phyloP scores from a whole-genome alignment of 2,888 invertebrate species.

The Agrotis segetum region DNA sequence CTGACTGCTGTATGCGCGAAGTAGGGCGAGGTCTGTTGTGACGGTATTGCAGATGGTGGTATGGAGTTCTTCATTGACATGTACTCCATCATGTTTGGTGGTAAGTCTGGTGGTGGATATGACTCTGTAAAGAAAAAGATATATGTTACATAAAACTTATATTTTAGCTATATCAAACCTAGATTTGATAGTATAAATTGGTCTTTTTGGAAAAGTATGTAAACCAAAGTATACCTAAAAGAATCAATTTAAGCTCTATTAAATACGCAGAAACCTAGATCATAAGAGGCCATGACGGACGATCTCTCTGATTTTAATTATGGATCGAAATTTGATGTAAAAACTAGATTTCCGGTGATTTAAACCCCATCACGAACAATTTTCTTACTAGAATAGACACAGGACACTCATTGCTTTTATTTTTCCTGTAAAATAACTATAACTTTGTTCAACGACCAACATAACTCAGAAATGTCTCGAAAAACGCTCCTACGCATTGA shows the following conservation, averaged over 20 bases:
- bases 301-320: constrained; percentile 1
- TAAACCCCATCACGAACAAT: constrained; percentile 7
- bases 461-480: constrained; percentile 52
- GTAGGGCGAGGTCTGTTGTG: constrained; percentile 81
- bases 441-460: constrained; percentile 18
- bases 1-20: constrained; percentile 85
- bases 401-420: constrained; percentile 21
- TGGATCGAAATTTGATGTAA: background rate
- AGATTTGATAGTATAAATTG: too few relatives aligned
- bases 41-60: constrained; percentile 74
- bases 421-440: constrained; percentile 39
- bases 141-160: background rate
- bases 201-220: too few relatives aligned
- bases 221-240: too few relatives aligned
- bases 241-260: too few relatives aligned
- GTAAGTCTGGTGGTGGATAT: constrained; percentile 81
- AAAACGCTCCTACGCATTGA: constrained; percentile 42
- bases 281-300: background rate
- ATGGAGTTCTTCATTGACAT: constrained; percentile 84
- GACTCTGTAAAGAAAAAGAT: constrained; percentile 78
- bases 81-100: constrained; percentile 86
- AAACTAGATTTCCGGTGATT: constrained; percentile 23
- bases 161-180: background rate
- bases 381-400: constrained; percentile 13
- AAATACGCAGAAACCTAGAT: background rate